These are phyloP conservation scores for Cloeon dipterum DNA, from an alignment of 2,888 invertebrate genomes.

Conservation along the genomic window DNA sequence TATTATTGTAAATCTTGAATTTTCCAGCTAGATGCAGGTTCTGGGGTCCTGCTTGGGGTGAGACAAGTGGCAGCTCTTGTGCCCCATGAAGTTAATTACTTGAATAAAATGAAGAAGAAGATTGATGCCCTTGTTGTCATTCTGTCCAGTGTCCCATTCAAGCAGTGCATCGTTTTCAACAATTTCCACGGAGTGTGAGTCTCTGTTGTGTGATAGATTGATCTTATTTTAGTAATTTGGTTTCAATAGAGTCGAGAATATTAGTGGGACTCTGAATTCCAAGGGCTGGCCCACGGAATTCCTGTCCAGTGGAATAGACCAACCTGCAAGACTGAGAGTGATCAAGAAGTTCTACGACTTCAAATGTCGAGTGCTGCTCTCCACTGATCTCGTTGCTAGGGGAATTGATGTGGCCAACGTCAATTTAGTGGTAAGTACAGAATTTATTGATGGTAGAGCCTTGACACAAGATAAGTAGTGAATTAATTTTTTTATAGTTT, in stretches of 20 bases:
- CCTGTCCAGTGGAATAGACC: constrained; percentile 58
- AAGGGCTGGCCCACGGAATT: constrained; percentile 57
- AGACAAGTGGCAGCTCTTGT: constrained; percentile 48
- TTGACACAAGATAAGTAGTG: too few relatives aligned
- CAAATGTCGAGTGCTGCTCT: constrained; percentile 61
- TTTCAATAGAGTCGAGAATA: constrained; percentile 53
- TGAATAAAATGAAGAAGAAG: constrained; percentile 41
- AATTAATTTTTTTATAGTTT: too few relatives aligned
- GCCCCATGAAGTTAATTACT: constrained; percentile 32
- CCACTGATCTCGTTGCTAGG: constrained; percentile 77
- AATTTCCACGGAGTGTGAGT: constrained; percentile 52
- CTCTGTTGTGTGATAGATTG: neutral
- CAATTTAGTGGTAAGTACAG: constrained; percentile 40
- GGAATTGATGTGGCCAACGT: constrained; percentile 89
- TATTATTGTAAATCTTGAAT: too few relatives aligned
- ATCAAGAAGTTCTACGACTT: constrained; percentile 56
- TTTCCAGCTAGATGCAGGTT: constrained; percentile 10
- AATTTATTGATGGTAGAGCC: too few relatives aligned
- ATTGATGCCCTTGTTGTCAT: constrained; percentile 38
- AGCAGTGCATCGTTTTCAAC: constrained; percentile 80
- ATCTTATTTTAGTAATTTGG: neutral
- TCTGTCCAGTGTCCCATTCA: constrained; percentile 47
- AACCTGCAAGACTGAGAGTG: constrained; percentile 49
- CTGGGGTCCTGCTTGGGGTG: constrained; percentile 52
- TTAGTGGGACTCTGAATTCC: constrained; percentile 43